Evolutionary conservation across 1,140 invertebrate genomes (phyloP), one percentile per base, ranked within the genome.

Genomic region (Ooceraea biroi): DNA sequence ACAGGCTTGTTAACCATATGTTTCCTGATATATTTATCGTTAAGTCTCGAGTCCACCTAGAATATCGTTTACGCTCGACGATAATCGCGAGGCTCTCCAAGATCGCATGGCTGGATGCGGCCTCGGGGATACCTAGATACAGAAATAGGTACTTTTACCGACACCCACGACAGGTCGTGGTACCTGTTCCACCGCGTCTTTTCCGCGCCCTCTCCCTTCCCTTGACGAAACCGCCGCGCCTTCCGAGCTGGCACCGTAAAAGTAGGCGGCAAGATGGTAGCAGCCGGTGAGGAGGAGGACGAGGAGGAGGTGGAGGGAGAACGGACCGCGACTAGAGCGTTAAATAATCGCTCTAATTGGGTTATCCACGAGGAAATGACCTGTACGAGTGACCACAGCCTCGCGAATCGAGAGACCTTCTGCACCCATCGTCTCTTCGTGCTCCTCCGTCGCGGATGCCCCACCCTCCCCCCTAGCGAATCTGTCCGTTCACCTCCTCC

Each of bases 341-440:
- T 93, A 91, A 93, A 92, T 94, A 94, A 94, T 94, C 93, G 88
- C 83, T 85, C 90, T 93, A 94, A 94, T 94, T 94, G 85, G 94
- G 93, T 94, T 94, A 93, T 91, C 92, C 92, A 94, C 90, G 92
- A 94, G 93, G 93, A 94, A 94, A 92, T 93, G 91, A 91, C 92
- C 93, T 93, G 92, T 91, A 91, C 90, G 86, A 85, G 77, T 80
- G 66, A 7, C 58, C 48, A 68, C 52, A 91, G 90, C 80, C 85
- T 91, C 85, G 86, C 85, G 87, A 88, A 90, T 92, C 87, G n/a
- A n/a, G 87, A 91, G 90, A 92, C 87, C 85, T 90, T 90, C 90
- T 92, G 89, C 85, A n/a, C n/a, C n/a, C n/a, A n/a, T n/a, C 85
- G 89, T 55, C 30, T 76, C 30, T 58, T 78, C 78, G 61, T 66